These are phyloP conservation scores for Pollachius pollachius DNA, from an alignment of 2,113 vertebrate genomes.

Conservation along the genomic window DNA sequence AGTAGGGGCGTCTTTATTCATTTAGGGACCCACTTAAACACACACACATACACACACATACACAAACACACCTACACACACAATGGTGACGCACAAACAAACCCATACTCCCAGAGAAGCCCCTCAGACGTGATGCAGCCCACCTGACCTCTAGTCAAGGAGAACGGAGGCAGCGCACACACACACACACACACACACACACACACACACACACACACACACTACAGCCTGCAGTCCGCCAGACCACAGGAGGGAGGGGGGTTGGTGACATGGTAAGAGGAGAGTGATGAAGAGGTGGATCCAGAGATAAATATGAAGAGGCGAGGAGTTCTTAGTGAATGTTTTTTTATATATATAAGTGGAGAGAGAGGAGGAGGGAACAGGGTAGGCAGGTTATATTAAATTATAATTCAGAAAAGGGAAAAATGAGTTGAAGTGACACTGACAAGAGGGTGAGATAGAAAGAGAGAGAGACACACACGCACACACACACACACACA, in stretches of 20 bases:
- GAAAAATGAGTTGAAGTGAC: not conserved
- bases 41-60: not conserved
- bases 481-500: too few species aligned
- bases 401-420: not conserved
- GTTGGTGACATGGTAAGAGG: too few species aligned
- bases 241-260: not conserved
- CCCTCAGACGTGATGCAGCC: conserved; percentile 40
- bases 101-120: conserved; percentile 24
- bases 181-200: too few species aligned
- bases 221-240: not conserved
- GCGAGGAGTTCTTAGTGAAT: conserved; percentile 7
- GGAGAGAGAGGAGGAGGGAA: not conserved
- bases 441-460: not conserved
- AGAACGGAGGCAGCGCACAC: conserved; percentile 34
- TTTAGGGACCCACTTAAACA: conserved; percentile 1
- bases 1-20: not conserved
- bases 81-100: not conserved
- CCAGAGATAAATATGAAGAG: conserved; percentile 28
- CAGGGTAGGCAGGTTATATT: conserved; percentile 8
- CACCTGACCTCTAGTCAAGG: conserved; percentile 63
- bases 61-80: not conserved
- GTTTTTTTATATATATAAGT: not conserved
- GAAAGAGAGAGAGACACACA: too few species aligned
- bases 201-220: too few species aligned
- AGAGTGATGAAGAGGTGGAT: conserved; percentile 17